phyloP scores from a whole-genome alignment of 2,113 vertebrate species.

The Pica pica region DNA sequence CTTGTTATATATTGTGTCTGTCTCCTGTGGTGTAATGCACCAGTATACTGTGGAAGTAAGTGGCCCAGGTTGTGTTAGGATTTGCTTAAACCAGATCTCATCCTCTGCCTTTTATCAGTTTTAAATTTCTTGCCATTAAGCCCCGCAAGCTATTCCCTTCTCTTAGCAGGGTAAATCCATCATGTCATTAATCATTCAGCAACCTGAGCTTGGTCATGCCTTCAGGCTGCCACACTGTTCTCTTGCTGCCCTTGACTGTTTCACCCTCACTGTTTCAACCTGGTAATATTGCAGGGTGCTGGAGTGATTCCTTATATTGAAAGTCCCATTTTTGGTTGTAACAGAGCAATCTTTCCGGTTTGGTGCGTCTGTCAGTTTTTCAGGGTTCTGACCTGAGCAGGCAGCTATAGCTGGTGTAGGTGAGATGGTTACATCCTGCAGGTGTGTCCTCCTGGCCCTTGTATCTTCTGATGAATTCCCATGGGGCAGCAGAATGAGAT shows the following conservation, averaged over 20 bases:
- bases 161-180: background rate
- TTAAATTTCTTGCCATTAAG: background rate
- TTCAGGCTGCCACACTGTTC: background rate
- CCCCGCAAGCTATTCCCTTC: background rate
- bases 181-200: background rate
- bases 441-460: background rate
- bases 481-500: background rate
- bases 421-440: background rate
- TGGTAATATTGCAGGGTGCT: background rate
- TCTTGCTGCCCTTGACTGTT: background rate
- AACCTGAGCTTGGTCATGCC: background rate
- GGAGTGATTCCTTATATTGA: background rate
- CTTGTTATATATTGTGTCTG: background rate
- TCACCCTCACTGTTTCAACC: background rate
- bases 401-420: background rate
- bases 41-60: background rate
- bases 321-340: background rate
- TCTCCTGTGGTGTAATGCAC: background rate
- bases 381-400: background rate
- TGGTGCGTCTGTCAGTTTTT: background rate
- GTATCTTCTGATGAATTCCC: background rate
- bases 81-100: background rate
- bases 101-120: background rate
- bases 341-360: background rate
- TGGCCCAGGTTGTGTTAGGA: background rate